These are phyloP conservation scores for Saccopteryx bilineata DNA, from an alignment of 2,113 vertebrate species.

Conservation along the genomic window DNA sequence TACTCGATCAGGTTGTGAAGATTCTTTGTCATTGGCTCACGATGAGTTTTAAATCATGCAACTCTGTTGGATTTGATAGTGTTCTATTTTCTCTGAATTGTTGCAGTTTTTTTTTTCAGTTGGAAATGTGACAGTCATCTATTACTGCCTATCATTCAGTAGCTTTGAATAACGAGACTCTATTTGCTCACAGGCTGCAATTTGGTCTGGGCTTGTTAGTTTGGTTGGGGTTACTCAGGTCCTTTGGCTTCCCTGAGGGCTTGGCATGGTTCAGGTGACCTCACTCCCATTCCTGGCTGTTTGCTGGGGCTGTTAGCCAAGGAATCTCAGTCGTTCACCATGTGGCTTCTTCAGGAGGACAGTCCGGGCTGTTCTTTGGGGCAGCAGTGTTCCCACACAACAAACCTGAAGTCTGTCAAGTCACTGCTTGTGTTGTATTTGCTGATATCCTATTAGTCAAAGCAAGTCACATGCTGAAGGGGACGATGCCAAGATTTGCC, in stretches of 20 bases:
- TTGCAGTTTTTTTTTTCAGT: background rate
- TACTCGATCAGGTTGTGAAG: background rate
- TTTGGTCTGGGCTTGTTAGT: background rate
- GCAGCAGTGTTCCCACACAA: background rate
- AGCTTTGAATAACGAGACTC: background rate
- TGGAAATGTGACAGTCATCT: background rate
- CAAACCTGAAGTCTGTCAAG: background rate
- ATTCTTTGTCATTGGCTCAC: background rate
- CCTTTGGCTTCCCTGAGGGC: background rate
- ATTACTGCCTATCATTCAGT: background rate
- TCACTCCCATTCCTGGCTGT: background rate
- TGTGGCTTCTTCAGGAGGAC: background rate
- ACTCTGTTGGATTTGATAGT: background rate
- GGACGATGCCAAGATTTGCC: background rate
- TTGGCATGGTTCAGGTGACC: background rate
- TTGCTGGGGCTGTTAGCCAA: background rate
- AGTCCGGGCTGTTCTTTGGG: background rate
- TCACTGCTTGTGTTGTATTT: background rate
- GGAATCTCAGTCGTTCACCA: background rate
- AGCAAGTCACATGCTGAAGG: background rate
- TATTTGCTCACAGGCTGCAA: background rate
- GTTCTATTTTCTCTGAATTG: background rate
- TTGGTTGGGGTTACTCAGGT: background rate
- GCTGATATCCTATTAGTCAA: background rate
- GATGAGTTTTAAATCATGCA: background rate